phyloP scores from a whole-genome alignment of 2,113 vertebrate species.

The Chitala chitala region DNA sequence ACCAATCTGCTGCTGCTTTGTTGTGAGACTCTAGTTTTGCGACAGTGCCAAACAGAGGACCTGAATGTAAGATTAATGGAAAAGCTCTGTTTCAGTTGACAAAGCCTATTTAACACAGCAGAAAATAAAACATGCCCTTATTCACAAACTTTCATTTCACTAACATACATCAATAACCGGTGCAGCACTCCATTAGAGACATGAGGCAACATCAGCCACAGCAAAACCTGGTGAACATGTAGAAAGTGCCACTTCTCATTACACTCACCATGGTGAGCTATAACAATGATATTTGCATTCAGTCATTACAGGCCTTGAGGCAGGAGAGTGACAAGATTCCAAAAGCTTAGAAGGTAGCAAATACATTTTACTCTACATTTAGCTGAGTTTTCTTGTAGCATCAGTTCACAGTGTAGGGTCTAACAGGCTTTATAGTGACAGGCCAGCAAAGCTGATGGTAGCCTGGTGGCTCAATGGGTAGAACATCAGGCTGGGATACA shows the following conservation, averaged over 20 bases:
- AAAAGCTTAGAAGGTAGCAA: not conserved
- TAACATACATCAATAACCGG: not conserved
- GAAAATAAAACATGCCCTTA: not conserved
- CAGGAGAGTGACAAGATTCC: not conserved
- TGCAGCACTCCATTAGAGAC: not conserved
- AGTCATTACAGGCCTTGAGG: not conserved
- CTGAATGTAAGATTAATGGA: not conserved
- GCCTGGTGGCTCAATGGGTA: too few relatives aligned
- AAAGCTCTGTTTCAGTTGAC: not conserved
- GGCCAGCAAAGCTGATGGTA: too few relatives aligned
- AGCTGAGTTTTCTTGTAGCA: not conserved
- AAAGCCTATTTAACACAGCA: not conserved
- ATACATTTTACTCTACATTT: not conserved
- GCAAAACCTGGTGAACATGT: not conserved
- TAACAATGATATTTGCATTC: not conserved
- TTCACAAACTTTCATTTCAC: not conserved
- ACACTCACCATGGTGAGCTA: not conserved
- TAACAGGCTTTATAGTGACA: too few relatives aligned
- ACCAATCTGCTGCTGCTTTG: not conserved
- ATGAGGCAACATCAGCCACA: too few relatives aligned
- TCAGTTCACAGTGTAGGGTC: not conserved
- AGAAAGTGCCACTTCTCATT: not conserved
- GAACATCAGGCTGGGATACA: not conserved
- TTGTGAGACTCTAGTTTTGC: not conserved
- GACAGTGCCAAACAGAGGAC: not conserved